A percentile compares a stretch with the other conserved stretches of the same genome.
phyloP scores from a whole-genome alignment of 1,140 invertebrate genomes.

The Megalopta genalis region DNA sequence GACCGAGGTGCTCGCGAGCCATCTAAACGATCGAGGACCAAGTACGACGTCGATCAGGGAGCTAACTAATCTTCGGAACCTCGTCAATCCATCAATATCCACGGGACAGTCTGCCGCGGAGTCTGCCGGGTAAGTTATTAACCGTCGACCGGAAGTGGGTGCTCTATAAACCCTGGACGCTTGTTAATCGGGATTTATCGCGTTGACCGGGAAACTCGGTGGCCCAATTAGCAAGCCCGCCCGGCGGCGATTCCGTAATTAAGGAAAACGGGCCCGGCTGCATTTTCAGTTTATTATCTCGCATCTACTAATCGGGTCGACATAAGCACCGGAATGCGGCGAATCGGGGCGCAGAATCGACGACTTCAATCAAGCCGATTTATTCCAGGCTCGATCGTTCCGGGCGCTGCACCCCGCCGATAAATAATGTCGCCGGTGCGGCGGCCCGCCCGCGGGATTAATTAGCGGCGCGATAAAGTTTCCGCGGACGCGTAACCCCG shows the following conservation, averaged over 20 bases:
- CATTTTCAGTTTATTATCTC: neutral
- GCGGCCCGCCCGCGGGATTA: neutral
- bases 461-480: conserved; percentile 6
- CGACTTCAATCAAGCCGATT: neutral
- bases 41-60: too few species aligned
- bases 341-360: neutral
- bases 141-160: neutral
- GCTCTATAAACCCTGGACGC: neutral
- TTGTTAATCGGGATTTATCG: neutral
- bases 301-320: neutral
- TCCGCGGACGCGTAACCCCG: neutral
- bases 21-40: too few species aligned
- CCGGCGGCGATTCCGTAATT: neutral
- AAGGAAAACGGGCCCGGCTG: neutral
- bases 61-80: too few species aligned
- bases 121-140: neutral
- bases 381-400: conserved; percentile 3
- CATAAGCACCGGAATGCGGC: neutral
- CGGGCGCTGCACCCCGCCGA: neutral
- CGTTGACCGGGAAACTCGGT: neutral
- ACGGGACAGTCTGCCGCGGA: too few species aligned
- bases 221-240: neutral
- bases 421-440: neutral
- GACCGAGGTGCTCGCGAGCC: neutral
- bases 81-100: too few species aligned